Evolutionary conservation across 2,888 invertebrate genomes (phyloP).

Genomic region (Electrophaes corylata): DNA sequence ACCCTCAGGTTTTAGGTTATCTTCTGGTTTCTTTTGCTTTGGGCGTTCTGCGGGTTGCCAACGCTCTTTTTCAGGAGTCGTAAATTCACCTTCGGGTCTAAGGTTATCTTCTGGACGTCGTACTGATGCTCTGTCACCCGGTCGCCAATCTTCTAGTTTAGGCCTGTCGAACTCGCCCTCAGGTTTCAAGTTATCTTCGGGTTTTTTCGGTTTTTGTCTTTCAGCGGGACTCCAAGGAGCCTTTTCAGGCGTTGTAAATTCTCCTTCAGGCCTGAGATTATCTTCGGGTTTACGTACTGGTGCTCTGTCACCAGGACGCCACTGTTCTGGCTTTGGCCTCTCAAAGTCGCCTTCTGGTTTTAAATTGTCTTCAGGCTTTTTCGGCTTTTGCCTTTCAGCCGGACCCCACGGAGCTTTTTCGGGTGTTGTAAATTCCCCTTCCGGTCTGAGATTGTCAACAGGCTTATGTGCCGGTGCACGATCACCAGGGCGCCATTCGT

Average conservation of each 20-base stretch:
- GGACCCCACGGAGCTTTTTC: constrained; percentile 65
- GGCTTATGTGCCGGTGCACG: constrained; percentile 77
- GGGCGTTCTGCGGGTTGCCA: constrained; percentile 76
- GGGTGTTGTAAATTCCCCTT: constrained; percentile 56
- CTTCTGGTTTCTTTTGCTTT: constrained; percentile 69
- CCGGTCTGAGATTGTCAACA: constrained; percentile 80
- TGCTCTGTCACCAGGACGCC: constrained; percentile 65
- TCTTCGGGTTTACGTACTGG: constrained; percentile 31
- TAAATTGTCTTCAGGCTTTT: constrained; percentile 82
- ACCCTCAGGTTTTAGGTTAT: constrained; percentile 45
- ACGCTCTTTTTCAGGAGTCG: constrained; percentile 55
- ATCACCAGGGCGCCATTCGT: constrained; percentile 73
- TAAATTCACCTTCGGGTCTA: constrained; percentile 81
- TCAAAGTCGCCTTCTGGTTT: constrained; percentile 84
- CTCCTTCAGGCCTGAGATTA: constrained; percentile 76
- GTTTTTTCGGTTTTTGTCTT: constrained; percentile 77
- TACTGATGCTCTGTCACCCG: constrained; percentile 64
- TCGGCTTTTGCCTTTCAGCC: constrained; percentile 70
- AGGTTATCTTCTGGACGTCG: constrained; percentile 57
- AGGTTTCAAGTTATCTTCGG: constrained; percentile 77
- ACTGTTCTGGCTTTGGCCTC: constrained; percentile 61
- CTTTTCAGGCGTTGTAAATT: constrained; percentile 57
- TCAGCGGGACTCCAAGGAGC: constrained; percentile 66
- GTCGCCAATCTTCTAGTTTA: constrained; percentile 56
- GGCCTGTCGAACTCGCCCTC: constrained; percentile 74